phyloP scores from a whole-genome alignment of 2,888 invertebrate species.

The Liopterus haemorrhoidalis region DNA sequence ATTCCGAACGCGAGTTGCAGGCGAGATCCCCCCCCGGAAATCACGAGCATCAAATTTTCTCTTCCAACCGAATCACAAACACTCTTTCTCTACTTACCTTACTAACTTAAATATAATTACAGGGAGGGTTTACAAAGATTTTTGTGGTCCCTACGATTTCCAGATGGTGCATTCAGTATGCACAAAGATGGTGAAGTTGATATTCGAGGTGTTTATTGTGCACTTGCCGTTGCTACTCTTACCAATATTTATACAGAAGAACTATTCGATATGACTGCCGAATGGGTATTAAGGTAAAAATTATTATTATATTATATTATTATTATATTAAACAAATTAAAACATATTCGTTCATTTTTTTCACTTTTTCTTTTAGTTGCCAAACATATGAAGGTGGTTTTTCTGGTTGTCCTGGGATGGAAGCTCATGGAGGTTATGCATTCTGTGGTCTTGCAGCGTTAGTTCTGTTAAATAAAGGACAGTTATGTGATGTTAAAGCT shows the following conservation, averaged over 20 bases:
- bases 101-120: too few relatives aligned
- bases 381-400: constrained; percentile 99
- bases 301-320: too few relatives aligned
- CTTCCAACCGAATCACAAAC: too few relatives aligned
- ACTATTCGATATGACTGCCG: constrained; percentile 78
- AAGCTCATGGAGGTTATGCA: constrained; percentile 99
- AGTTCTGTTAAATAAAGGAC: constrained; percentile 69
- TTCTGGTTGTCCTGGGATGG: constrained; percentile 87
- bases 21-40: too few relatives aligned
- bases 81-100: too few relatives aligned
- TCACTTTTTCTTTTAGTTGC: constrained; percentile 54
- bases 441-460: constrained; percentile 94
- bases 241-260: constrained; percentile 70
- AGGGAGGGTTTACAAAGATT: constrained; percentile 68
- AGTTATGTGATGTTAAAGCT: constrained; percentile 68
- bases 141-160: constrained; percentile 67
- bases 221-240: constrained; percentile 81
- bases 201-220: constrained; percentile 96
- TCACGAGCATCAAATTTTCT: too few relatives aligned
- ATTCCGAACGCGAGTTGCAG: too few relatives aligned
- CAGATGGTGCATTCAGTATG: constrained; percentile 87
- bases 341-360: constrained; percentile 13
- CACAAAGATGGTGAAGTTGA: constrained; percentile 91
- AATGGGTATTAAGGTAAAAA: constrained; percentile 74
- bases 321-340: too few relatives aligned